phyloP scores from a whole-genome alignment of 2,888 invertebrate species.

The Cataglyphis rosenhaueri region DNA sequence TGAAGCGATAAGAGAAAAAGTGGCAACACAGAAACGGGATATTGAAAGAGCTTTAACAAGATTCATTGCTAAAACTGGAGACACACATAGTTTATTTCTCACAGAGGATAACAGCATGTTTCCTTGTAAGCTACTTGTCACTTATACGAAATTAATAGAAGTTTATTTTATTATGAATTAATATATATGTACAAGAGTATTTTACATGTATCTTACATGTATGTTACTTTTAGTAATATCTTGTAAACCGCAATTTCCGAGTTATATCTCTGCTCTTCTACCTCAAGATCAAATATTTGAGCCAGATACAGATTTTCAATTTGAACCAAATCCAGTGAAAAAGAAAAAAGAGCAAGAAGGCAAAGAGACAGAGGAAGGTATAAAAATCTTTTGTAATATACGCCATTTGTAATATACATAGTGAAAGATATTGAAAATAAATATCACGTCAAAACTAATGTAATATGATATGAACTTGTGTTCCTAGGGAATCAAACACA shows the following conservation, averaged over 20 bases:
- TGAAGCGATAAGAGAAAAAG: slow-evolving; percentile 97
- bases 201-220: not conserved
- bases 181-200: slow-evolving; percentile 11
- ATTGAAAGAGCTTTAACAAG: slow-evolving; percentile 97
- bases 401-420: not conserved
- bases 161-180: slow-evolving; percentile 3
- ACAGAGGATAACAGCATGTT: slow-evolving; percentile 95
- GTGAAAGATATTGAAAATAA: slow-evolving; percentile 6
- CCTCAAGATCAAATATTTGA: slow-evolving; percentile 98
- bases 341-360: slow-evolving; percentile 81
- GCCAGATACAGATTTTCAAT: slow-evolving; percentile 88
- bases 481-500: slow-evolving; percentile 72
- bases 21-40: slow-evolving; percentile 96
- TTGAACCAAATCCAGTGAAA: slow-evolving; percentile 81
- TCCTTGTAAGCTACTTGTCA: slow-evolving; percentile 89
- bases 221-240: slow-evolving; percentile 90
- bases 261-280: slow-evolving; percentile 94
- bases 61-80: slow-evolving; percentile 97
- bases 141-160: not conserved
- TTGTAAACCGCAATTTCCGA: slow-evolving; percentile 93
- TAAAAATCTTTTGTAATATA: not conserved
- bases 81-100: slow-evolving; percentile 95
- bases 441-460: not conserved
- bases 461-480: not conserved
- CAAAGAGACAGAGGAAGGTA: slow-evolving; percentile 78